These are phyloP conservation scores for Acanthochromis polyacanthus DNA, from an alignment of 2,113 vertebrate species.

Conservation along the genomic window DNA sequence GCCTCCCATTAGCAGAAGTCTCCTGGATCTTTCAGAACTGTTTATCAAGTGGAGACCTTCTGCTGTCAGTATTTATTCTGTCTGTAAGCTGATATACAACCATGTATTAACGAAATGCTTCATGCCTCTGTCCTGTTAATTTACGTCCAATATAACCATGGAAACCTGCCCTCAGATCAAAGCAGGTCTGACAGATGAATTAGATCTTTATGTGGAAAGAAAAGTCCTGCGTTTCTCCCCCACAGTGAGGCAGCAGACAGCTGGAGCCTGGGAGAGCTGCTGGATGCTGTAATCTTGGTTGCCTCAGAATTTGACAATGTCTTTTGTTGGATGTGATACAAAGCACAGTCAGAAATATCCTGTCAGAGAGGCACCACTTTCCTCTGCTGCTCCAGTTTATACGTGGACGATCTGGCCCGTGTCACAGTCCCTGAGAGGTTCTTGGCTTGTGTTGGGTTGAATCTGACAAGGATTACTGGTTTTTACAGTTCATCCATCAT, in stretches of 20 bases:
- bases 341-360: slow-evolving; percentile 29
- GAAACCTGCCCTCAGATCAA: slow-evolving; percentile 23
- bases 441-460: slow-evolving; percentile 24
- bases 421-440: slow-evolving; percentile 39
- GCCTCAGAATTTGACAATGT: slow-evolving; percentile 41
- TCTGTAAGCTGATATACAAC: background rate
- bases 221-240: slow-evolving; percentile 18
- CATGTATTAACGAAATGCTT: background rate
- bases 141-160: background rate
- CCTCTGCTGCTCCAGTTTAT: slow-evolving; percentile 1
- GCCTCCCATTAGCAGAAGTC: background rate
- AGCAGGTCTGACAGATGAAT: slow-evolving; percentile 27
- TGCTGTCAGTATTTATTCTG: background rate
- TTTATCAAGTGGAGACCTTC: background rate
- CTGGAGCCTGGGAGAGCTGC: slow-evolving; percentile 38
- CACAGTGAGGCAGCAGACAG: slow-evolving; percentile 37
- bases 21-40: background rate
- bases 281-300: slow-evolving; percentile 48
- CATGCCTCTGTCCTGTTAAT: background rate
- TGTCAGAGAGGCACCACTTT: slow-evolving; percentile 23
- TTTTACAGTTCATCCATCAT: slow-evolving; percentile 40
- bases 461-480: slow-evolving; percentile 18
- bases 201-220: slow-evolving; percentile 44
- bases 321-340: slow-evolving; percentile 36
- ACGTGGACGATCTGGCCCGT: slow-evolving; percentile 25